Evolutionary conservation across 2,888 invertebrate genomes (phyloP).

Genomic region (Pilophorus perplexus): DNA sequence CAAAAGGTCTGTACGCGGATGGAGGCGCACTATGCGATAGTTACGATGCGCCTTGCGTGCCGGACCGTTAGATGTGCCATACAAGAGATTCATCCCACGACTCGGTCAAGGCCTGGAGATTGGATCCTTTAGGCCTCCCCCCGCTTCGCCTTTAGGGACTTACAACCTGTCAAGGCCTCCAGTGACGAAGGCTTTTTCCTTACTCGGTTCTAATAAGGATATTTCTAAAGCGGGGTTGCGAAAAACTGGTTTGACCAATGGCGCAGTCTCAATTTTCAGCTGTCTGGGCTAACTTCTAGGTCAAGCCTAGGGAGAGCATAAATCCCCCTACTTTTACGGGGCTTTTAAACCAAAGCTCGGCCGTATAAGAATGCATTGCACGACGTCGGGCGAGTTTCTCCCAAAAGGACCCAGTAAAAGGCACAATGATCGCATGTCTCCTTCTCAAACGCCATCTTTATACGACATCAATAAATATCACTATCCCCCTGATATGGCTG

Average conservation of each 20-base stretch:
- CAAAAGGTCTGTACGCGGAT: background rate
- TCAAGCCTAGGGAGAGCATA: background rate
- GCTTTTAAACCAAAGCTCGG: background rate
- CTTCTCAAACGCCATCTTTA: no score
- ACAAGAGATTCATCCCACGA: slow-evolving; percentile 25
- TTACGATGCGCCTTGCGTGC: slow-evolving; percentile 26
- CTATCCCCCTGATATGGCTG: no score
- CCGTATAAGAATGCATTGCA: no score
- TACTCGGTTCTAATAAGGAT: slow-evolving; percentile 27
- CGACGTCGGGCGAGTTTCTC: no score
- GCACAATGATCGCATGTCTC: no score
- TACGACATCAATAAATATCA: no score
- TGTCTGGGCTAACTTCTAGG: background rate
- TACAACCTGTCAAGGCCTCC: slow-evolving; percentile 21
- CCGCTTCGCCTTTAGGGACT: no score
- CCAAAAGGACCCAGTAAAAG: no score
- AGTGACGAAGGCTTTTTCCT: slow-evolving; percentile 20
- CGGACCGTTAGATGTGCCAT: slow-evolving; percentile 18
- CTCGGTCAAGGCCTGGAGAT: slow-evolving; percentile 29
- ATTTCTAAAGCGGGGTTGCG: slow-evolving; percentile 27
- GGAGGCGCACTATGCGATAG: slow-evolving; percentile 5
- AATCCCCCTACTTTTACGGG: background rate
- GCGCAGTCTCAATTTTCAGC: slow-evolving; percentile 26
- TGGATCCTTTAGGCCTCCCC: slow-evolving; percentile 16
- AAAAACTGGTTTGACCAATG: slow-evolving; percentile 30